These are phyloP conservation scores for Lipophrys pholis DNA, from an alignment of 2,113 vertebrate species.

Conservation along the genomic window DNA sequence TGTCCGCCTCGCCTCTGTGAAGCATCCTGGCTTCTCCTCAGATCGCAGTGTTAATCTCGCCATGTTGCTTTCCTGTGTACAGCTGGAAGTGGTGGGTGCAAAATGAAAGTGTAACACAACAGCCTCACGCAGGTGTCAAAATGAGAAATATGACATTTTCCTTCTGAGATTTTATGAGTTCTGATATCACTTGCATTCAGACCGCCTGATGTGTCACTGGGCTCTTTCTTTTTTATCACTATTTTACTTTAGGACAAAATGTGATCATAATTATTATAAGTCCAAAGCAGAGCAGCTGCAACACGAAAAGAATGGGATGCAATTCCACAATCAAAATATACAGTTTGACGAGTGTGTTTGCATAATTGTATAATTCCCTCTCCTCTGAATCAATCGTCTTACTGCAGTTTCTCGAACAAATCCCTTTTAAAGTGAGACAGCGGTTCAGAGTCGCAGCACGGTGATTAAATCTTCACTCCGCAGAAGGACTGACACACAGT, in stretches of 20 bases:
- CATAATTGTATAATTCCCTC: slow-evolving; percentile 28
- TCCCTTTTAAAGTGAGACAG: slow-evolving; percentile 47
- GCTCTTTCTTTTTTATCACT: slow-evolving; percentile 52
- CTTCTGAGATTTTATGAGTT: slow-evolving; percentile 70
- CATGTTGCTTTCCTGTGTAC: slow-evolving; percentile 47
- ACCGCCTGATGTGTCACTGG: slow-evolving; percentile 49
- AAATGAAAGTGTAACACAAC: slow-evolving; percentile 74
- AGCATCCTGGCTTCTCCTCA: slow-evolving; percentile 45
- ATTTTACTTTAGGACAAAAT: slow-evolving; percentile 70
- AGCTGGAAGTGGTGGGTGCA: slow-evolving; percentile 72
- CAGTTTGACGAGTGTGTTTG: slow-evolving; percentile 61
- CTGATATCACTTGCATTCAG: slow-evolving; percentile 66
- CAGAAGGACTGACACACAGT: slow-evolving; percentile 19
- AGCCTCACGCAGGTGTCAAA: slow-evolving; percentile 74
- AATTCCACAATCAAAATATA: slow-evolving; percentile 57
- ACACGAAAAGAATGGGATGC: slow-evolving; percentile 20
- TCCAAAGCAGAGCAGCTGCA: slow-evolving; percentile 67
- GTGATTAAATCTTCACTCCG: slow-evolving; percentile 64
- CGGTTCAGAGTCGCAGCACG: slow-evolving; percentile 49
- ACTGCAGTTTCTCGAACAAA: slow-evolving; percentile 60
- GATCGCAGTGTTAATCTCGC: slow-evolving; percentile 47
- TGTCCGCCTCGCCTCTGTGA: slow-evolving; percentile 27
- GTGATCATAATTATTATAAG: slow-evolving; percentile 67
- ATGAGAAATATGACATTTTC: slow-evolving; percentile 78
- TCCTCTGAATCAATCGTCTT: slow-evolving; percentile 56